These are phyloP conservation scores for Eubasilissa regina DNA, from an alignment of 1,140 invertebrate species.

Conservation along the genomic window DNA sequence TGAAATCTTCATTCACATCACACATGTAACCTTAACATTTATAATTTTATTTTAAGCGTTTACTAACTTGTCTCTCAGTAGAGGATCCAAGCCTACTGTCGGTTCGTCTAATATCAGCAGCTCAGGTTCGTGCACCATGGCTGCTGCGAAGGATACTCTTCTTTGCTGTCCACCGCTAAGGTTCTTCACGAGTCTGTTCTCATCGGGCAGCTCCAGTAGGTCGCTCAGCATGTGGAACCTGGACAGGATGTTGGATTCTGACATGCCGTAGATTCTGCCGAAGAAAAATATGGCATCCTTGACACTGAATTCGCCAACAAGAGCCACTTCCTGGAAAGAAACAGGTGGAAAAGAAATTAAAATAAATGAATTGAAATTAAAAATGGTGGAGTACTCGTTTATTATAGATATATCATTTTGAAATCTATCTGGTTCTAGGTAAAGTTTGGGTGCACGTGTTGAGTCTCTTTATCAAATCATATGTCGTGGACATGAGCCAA, in stretches of 20 bases:
- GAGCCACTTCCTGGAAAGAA: constrained; percentile 83
- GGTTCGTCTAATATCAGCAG: constrained; percentile 94
- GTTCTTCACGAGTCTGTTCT: constrained; percentile 75
- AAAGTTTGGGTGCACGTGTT: too few species aligned
- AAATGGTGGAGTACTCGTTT: too few species aligned
- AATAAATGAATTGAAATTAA: too few species aligned
- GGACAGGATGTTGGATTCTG: constrained; percentile 75
- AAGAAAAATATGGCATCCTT: constrained; percentile 91
- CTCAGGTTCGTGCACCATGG: constrained; percentile 90
- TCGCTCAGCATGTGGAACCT: constrained; percentile 80
- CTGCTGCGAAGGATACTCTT: constrained; percentile 88
- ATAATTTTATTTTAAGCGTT: too few species aligned
- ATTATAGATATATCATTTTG: too few species aligned
- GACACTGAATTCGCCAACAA: constrained; percentile 91
- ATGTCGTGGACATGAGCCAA: too few species aligned
- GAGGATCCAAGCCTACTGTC: constrained; percentile 92
- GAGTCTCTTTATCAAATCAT: too few species aligned
- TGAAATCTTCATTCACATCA: too few species aligned
- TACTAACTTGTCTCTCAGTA: constrained; percentile 84
- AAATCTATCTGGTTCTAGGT: too few species aligned
- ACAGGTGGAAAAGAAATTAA: constrained; percentile 46
- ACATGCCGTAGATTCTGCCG: constrained; percentile 88
- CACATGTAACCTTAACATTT: too few species aligned
- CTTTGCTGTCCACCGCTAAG: constrained; percentile 92
- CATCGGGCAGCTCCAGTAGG: constrained; percentile 82